Evolutionary conservation across 2,113 vertebrate species (phyloP).

Genomic region (Irena cyanogastra): DNA sequence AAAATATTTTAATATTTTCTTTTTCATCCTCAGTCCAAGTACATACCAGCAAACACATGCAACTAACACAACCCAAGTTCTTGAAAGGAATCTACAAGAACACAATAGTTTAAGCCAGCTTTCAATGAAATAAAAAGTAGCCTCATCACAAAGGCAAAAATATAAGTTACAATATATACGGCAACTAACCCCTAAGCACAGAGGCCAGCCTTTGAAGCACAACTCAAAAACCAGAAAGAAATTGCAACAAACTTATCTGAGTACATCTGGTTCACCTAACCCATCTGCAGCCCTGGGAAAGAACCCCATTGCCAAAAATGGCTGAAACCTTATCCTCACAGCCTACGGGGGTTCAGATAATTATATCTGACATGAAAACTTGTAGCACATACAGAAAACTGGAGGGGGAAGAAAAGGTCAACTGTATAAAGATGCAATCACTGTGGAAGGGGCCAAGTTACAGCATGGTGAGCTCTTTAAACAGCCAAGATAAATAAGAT

Average conservation of each 20-base stretch:
- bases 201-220: conserved; percentile 49
- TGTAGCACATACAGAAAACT: conserved; percentile 59
- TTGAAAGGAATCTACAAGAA: background rate
- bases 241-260: conserved; percentile 52
- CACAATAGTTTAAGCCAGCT: background rate
- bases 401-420: conserved; percentile 58
- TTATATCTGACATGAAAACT: conserved; percentile 66
- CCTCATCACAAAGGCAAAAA: background rate
- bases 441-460: conserved; percentile 48
- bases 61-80: background rate
- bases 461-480: conserved; percentile 39
- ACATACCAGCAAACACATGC: background rate
- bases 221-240: conserved; percentile 19
- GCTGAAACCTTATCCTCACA: conserved; percentile 62
- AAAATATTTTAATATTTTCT: background rate
- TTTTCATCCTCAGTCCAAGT: background rate
- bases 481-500: conserved; percentile 59
- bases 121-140: conserved; percentile 5
- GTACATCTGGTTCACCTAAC: conserved; percentile 63
- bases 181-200: background rate
- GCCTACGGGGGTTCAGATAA: conserved; percentile 63
- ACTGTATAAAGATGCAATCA: conserved; percentile 59
- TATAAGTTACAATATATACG: background rate
- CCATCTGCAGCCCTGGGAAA: conserved; percentile 57
- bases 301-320: conserved; percentile 54